These are phyloP conservation scores for Aphaenogaster ashmeadi DNA, from an alignment of 1,140 invertebrate species.

Conservation along the genomic window DNA sequence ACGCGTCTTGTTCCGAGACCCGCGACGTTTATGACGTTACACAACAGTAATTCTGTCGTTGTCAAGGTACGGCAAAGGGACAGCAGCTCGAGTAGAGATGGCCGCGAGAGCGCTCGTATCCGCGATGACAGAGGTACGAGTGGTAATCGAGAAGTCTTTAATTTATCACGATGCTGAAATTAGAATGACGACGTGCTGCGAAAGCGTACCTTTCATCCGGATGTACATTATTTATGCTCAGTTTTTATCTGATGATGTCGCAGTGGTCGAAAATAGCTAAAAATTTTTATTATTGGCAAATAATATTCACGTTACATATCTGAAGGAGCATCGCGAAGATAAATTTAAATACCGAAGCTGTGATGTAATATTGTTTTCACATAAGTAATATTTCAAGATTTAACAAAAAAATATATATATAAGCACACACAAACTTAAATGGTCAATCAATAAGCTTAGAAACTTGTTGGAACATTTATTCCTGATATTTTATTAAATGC, in stretches of 20 bases:
- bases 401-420: background rate
- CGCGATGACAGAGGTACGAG: conserved; percentile 59
- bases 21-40: conserved; percentile 83
- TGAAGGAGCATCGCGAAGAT: background rate
- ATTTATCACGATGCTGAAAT: conserved; percentile 66
- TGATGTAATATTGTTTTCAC: background rate
- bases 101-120: conserved; percentile 29
- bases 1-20: conserved; percentile 65
- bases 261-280: background rate
- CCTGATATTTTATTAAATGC: conserved; percentile 6
- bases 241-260: background rate
- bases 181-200: conserved; percentile 44
- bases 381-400: background rate
- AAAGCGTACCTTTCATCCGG: conserved; percentile 46
- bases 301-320: background rate
- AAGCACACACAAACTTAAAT: background rate
- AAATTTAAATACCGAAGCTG: background rate
- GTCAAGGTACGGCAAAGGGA: conserved; percentile 81
- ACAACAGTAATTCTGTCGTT: conserved; percentile 84
- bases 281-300: background rate
- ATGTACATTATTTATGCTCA: conserved; percentile 8
- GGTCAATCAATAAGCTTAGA: no score
- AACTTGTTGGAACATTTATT: background rate
- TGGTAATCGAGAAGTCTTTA: conserved; percentile 67
- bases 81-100: conserved; percentile 63